These are phyloP conservation scores for Eurytoma adleriae DNA, from an alignment of 2,888 invertebrate genomes.

Conservation along the genomic window DNA sequence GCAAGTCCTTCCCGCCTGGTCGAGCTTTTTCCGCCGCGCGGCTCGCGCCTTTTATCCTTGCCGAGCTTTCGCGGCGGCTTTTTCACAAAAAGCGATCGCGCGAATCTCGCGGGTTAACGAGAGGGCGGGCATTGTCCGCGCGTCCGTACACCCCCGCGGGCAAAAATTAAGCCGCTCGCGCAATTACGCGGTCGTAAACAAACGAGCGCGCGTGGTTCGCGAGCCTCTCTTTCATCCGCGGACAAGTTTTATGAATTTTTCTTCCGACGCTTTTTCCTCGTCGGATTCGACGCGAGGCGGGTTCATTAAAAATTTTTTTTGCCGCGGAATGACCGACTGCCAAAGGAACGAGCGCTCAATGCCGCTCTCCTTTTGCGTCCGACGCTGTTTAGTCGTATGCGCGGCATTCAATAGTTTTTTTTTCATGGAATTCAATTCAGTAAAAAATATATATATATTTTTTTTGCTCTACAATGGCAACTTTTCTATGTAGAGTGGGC, in stretches of 20 bases:
- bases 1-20: too few species aligned
- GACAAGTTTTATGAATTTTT: conserved; percentile 39
- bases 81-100: conserved; percentile 10
- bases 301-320: conserved; percentile 28
- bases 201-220: conserved; percentile 20
- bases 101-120: not conserved
- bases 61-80: not conserved
- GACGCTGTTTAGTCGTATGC: not conserved
- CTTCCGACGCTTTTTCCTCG: conserved; percentile 10
- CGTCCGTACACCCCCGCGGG: not conserved
- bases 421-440: too few species aligned
- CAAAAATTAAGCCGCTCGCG: not conserved
- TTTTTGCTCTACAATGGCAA: too few species aligned
- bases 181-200: conserved; percentile 43
- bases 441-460: too few species aligned
- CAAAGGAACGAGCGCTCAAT: not conserved
- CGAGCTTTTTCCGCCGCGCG: too few species aligned
- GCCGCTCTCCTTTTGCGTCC: not conserved
- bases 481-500: too few species aligned
- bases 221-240: conserved; percentile 1
- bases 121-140: not conserved
- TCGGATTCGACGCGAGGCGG: conserved; percentile 4
- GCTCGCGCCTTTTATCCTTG: not conserved
- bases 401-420: too few species aligned
- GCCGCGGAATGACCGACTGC: not conserved